Base-by-base conservation (phyloP, 2,888 invertebrate genomes). In the Apotomis turbidana region DNA sequence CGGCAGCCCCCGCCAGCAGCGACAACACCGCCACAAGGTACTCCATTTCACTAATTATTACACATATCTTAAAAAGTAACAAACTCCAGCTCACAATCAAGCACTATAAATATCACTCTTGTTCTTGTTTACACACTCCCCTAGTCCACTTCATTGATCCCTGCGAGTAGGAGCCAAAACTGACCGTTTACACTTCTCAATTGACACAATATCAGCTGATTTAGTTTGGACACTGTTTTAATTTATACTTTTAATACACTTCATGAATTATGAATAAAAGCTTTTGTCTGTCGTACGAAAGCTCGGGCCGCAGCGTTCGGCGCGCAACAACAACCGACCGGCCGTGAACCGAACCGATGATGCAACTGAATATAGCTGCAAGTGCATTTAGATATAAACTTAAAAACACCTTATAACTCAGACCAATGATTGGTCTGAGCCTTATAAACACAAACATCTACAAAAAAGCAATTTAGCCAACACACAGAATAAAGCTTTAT, bases 291-390 rank as follows among this genome's bases (percentile, higher is more conserved):
- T 15, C 9, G 41, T 41, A 67, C 52, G 54, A 72, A 72, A 72
- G 68, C 72, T 72, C 59, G 58, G n/a, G 54, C 46, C 41, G 62
- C 68, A 49, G 12, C 54, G 46, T 63, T 63, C 62, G 41, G 55
- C 71, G 44, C 68, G 68, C 68, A 49, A 63, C 62, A 62, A 68
- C 72, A 72, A 72, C 72, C 72, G 68, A 72, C 72, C 72, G 68
- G 68, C 72, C 72, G 72, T 72, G 72, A 72, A 72, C 72, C 68
- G 72, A 72, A 72, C 72, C 68, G 63, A 49, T 54, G 60, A 69
- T 60, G 69, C 69, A 36, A 73, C 68, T 69, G 69, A 69, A 69
- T 12, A 57, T 69, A 73, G 73, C 49, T 64, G 69, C 69, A 69
- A 13, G 64, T 69, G 60, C 69, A 73, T 27, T 44, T 66, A 59